Conservation (phyloP, 2,888 invertebrate genomes). For the Cheilosia vernalis region DNA sequence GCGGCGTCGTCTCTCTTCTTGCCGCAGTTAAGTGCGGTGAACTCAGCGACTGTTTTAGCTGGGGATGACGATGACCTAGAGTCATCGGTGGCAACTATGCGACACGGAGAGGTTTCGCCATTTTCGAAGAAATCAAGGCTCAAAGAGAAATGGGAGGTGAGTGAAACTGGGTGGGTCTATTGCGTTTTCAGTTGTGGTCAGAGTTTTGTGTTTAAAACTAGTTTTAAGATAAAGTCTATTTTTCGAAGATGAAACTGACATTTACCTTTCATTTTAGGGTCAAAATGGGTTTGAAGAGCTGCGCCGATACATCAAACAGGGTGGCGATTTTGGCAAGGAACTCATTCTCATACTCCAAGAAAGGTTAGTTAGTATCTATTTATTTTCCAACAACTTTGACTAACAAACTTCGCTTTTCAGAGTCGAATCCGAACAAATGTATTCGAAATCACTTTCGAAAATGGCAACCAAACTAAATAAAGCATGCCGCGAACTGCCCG, state of each 20-base stretch:
- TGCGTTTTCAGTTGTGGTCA: slow-evolving; percentile 24
- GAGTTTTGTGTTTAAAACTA: slow-evolving; percentile 18
- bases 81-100: slow-evolving; percentile 76
- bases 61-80: slow-evolving; percentile 76
- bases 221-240: background rate
- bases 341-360: slow-evolving; percentile 94
- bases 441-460: slow-evolving; percentile 95
- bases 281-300: slow-evolving; percentile 97
- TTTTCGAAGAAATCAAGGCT: slow-evolving; percentile 78
- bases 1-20: slow-evolving; percentile 65
- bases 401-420: slow-evolving; percentile 84
- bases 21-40: slow-evolving; percentile 64
- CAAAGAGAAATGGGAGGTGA: slow-evolving; percentile 79
- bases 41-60: slow-evolving; percentile 53
- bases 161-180: background rate
- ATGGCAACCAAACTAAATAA: slow-evolving; percentile 93
- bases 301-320: slow-evolving; percentile 95
- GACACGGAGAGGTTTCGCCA: slow-evolving; percentile 79
- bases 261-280: slow-evolving; percentile 86
- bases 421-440: slow-evolving; percentile 94
- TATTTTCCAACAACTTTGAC: background rate
- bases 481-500: slow-evolving; percentile 90
- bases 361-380: slow-evolving; percentile 86
- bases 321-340: slow-evolving; percentile 97
- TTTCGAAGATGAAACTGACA: background rate